A percentile compares a stretch with the other conserved stretches of the same genome.
These are phyloP conservation scores for Drosophila subquinaria DNA, from an alignment of 2,888 invertebrate species.

Conservation along the genomic window DNA sequence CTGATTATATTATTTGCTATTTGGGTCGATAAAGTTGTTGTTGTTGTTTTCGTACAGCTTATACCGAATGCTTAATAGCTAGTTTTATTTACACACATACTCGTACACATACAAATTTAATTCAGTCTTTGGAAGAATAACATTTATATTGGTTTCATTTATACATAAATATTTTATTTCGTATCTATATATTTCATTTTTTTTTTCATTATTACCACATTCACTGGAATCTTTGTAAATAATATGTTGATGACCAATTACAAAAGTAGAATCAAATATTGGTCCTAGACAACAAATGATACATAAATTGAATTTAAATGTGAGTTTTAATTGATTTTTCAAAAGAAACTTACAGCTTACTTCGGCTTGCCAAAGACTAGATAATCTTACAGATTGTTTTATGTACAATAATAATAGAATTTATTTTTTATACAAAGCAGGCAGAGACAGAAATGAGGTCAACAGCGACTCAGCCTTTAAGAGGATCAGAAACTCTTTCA, in stretches of 20 bases:
- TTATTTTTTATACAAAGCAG: background rate
- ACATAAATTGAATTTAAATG: background rate
- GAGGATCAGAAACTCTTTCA: background rate
- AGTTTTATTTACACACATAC: conserved; percentile 77
- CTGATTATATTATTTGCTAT: conserved; percentile 9
- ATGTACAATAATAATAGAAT: background rate
- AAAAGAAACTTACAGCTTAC: background rate
- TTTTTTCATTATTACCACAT: conserved; percentile 6
- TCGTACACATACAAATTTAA: conserved; percentile 76
- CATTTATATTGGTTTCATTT: conserved; percentile 68
- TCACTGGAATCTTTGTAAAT: conserved; percentile 15
- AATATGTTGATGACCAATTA: conserved; percentile 9
- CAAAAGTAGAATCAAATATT: conserved; percentile 25
- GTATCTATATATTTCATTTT: conserved; percentile 11
- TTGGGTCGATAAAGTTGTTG: conserved; percentile 12
- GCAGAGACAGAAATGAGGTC: background rate
- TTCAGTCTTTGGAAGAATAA: conserved; percentile 85
- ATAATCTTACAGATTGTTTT: background rate
- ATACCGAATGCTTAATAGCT: conserved; percentile 34
- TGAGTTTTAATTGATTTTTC: background rate
- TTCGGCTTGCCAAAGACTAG: background rate
- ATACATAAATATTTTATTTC: conserved; percentile 33
- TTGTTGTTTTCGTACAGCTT: conserved; percentile 41
- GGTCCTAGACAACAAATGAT: conserved; percentile 40
- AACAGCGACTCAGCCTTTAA: background rate